A percentile compares a stretch with the other conserved stretches of the same genome.
These are phyloP conservation scores for Euproctis similis DNA, from an alignment of 2,888 invertebrate genomes.

Conservation along the genomic window DNA sequence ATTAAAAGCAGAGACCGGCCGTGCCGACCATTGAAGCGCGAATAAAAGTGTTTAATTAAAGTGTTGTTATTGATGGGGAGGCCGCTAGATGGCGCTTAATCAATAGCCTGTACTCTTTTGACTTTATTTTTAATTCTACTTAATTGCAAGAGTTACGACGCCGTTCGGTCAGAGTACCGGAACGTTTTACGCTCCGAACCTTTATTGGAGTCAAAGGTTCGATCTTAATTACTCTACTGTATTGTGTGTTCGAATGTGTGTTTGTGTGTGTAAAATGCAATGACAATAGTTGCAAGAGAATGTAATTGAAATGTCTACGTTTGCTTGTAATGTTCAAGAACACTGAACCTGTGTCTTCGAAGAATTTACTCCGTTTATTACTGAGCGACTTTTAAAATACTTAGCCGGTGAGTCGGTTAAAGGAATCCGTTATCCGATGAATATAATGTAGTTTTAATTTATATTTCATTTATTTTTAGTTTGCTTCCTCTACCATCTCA, in stretches of 20 bases:
- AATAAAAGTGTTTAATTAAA: slow-evolving; percentile 74
- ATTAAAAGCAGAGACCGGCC: slow-evolving; percentile 55
- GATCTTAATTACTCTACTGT: slow-evolving; percentile 43
- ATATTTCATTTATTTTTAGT: no score
- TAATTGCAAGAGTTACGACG: slow-evolving; percentile 69
- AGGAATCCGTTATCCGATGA: no score
- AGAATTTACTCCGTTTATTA: slow-evolving; percentile 11
- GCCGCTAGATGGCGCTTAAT: slow-evolving; percentile 72
- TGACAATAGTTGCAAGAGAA: slow-evolving; percentile 64
- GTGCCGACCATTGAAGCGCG: slow-evolving; percentile 54
- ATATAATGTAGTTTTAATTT: no score
- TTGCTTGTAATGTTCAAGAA: slow-evolving; percentile 59
- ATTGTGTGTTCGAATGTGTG: slow-evolving; percentile 25
- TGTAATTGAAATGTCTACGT: slow-evolving; percentile 69
- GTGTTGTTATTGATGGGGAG: slow-evolving; percentile 71
- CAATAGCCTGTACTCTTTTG: slow-evolving; percentile 55
- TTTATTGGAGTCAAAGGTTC: slow-evolving; percentile 44
- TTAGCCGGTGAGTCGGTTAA: no score
- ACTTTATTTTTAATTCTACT: slow-evolving; percentile 70
- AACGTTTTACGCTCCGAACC: slow-evolving; percentile 50
- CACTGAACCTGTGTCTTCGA: slow-evolving; percentile 10
- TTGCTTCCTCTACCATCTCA: no score
- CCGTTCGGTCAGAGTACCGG: slow-evolving; percentile 38
- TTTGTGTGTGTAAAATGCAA: slow-evolving; percentile 29
- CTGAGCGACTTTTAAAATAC: slow-evolving; percentile 1